phyloP scores from a whole-genome alignment of 2,113 vertebrate species.

The Rhea pennata region DNA sequence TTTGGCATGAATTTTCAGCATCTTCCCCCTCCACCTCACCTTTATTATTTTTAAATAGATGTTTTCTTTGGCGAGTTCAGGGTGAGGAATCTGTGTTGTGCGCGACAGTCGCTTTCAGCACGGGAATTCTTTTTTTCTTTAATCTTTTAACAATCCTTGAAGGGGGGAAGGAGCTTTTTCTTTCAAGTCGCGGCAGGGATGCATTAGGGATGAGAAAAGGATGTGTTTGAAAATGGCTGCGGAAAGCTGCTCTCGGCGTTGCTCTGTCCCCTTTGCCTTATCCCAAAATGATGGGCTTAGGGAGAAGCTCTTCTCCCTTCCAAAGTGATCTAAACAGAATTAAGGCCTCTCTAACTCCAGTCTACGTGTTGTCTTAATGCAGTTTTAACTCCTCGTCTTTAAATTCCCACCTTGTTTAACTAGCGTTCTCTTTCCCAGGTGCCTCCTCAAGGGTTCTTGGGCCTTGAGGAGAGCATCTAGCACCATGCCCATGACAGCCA shows the following conservation, averaged over 20 bases:
- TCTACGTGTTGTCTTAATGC: not conserved
- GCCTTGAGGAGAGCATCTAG: not conserved
- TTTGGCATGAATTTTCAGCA: not conserved
- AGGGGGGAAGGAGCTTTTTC: not conserved
- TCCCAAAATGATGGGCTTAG: not conserved
- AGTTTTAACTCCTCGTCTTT: not conserved
- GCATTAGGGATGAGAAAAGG: conserved; percentile 29
- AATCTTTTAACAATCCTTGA: not conserved
- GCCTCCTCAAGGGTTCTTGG: not conserved
- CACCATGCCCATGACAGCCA: not conserved
- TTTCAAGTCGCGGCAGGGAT: conserved; percentile 48
- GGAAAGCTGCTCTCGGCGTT: not conserved
- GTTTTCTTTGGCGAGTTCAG: not conserved
- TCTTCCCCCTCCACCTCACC: not conserved
- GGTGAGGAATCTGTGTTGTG: not conserved
- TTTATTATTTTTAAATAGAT: not conserved
- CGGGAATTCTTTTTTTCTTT: not conserved
- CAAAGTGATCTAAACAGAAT: not conserved
- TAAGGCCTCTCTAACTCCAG: too few species aligned
- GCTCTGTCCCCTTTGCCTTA: not conserved
- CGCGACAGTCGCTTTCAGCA: not conserved
- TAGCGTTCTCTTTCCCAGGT: not conserved
- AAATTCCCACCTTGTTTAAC: not conserved
- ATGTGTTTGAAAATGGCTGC: conserved; percentile 24
- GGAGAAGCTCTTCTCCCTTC: not conserved